Evolutionary conservation across 2,888 invertebrate species (phyloP).

Genomic region (Mechanitis messenoides): DNA sequence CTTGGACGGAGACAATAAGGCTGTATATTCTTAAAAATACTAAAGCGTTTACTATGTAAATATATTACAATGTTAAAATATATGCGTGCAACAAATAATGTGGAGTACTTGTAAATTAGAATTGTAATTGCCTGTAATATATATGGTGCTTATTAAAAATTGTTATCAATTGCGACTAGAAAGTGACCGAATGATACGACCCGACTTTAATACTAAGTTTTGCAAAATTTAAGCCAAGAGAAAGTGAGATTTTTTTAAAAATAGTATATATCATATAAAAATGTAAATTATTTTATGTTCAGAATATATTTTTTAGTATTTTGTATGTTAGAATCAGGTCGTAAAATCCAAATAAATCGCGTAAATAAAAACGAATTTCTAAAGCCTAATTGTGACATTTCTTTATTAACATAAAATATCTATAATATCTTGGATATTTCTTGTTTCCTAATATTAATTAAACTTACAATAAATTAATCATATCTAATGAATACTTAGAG

Average conservation of each 20-base stretch:
- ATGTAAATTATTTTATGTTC: too few species aligned
- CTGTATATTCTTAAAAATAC: constrained; percentile 26
- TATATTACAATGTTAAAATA: constrained; percentile 12
- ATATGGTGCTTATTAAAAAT: constrained; percentile 21
- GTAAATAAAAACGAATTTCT: constrained; percentile 54
- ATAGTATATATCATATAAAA: neutral
- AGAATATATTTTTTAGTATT: too few species aligned
- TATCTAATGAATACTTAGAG: constrained; percentile 72
- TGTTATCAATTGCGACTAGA: constrained; percentile 65
- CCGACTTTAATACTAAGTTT: constrained; percentile 23
- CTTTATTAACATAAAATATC: constrained; percentile 51
- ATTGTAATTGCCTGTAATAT: constrained; percentile 1
- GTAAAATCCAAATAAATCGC: constrained; percentile 49
- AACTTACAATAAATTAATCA: constrained; percentile 69
- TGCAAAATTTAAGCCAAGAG: too few species aligned
- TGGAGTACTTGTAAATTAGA: neutral
- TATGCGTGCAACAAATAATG: constrained; percentile 18
- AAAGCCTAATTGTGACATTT: constrained; percentile 51
- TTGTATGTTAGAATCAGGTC: constrained; percentile 37
- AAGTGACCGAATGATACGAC: constrained; percentile 62
- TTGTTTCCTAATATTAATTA: constrained; percentile 60
- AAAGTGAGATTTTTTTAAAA: neutral
- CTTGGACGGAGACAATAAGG: constrained; percentile 66
- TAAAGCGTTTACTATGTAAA: constrained; percentile 21
- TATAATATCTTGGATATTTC: constrained; percentile 73